Evolutionary conservation across 2,888 invertebrate species (phyloP), one percentile per base, ranked within the genome.

Genomic region (Synanthedon tipuliformis): DNA sequence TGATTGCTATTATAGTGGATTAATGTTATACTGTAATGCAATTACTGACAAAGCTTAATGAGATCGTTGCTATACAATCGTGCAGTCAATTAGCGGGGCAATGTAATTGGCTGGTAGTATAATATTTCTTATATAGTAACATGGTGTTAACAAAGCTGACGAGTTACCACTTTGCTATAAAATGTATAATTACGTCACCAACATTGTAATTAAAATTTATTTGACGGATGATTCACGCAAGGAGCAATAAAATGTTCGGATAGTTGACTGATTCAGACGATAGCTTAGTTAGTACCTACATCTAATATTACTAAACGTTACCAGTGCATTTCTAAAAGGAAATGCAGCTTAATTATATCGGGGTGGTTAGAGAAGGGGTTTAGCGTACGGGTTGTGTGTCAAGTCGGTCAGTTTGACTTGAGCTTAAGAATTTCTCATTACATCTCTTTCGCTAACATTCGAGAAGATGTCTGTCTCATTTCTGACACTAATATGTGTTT

Each of bases 1-100:
- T 45, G 34, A 45, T 45, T 45, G 45, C 45, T 13, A 45, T 45
- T n/a, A 45, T 45, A 45, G 45, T 45, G 45, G 45, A 45, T 45
- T 45, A 12, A 45, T 5, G 34, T 8, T 34, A 13, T 16, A 27
- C 50, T 13, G 27, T 48, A 40, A 48, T 50, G 51, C 52, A 55
- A 52, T 53, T 50, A 53, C 52, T 48, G 41, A 48, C 48, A 40
- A 41, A 49, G 50, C 53, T 53, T 55, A 55, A 55, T 52, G 55
- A 55, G 54, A 53, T 53, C 55, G 52, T 55, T 55, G 52, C 53
- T 41, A 53, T 34, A 41, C 55, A 52, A 51, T 53, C 27, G 52
- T n/a, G 45, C 45, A 45, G 45, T 45, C 45, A 45, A 45, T 45
- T 45, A 45, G 45, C n/a, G 8, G 3, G 45, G n/a, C 45, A 45